These are phyloP conservation scores for Apogon talboti DNA, from an alignment of 2,797 vertebrate species.

Conservation along the genomic window DNA sequence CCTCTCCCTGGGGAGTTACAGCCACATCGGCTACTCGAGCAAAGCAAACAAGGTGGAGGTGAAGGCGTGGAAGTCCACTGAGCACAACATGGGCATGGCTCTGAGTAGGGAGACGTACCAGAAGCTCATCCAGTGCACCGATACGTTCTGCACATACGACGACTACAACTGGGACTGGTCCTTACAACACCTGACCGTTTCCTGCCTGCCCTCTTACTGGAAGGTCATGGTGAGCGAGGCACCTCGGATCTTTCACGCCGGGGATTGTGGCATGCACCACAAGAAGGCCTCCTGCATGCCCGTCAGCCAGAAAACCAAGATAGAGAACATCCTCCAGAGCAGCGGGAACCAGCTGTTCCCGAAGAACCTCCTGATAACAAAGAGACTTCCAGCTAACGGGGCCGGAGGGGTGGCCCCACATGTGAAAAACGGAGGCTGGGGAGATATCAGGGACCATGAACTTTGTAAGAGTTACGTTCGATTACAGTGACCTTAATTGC, in stretches of 20 bases:
- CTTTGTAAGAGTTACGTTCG: slow-evolving; percentile 97
- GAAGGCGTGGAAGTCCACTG: slow-evolving; percentile 97
- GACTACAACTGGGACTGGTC: slow-evolving; percentile 99
- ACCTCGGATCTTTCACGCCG: slow-evolving; percentile 94
- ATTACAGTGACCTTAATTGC: slow-evolving; percentile 91
- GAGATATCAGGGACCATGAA: slow-evolving; percentile 98
- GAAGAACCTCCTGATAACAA: slow-evolving; percentile 88
- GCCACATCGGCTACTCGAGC: slow-evolving; percentile 85
- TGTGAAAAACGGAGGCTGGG: slow-evolving; percentile 98
- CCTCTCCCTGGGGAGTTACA: slow-evolving; percentile 91
- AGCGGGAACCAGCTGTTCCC: slow-evolving; percentile 93
- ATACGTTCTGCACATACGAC: slow-evolving; percentile 96
- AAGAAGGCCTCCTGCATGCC: slow-evolving; percentile 93
- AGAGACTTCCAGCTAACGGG: slow-evolving; percentile 88
- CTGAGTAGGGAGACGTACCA: slow-evolving; percentile 90
- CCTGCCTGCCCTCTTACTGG: slow-evolving; percentile 95
- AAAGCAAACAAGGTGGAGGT: slow-evolving; percentile 93
- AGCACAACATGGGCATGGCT: slow-evolving; percentile 99
- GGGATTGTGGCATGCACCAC: slow-evolving; percentile 99
- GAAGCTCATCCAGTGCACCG: slow-evolving; percentile 91
- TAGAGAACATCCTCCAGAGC: slow-evolving; percentile 91
- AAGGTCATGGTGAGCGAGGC: slow-evolving; percentile 96
- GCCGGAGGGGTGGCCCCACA: slow-evolving; percentile 89
- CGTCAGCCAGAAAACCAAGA: slow-evolving; percentile 90
- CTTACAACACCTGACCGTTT: slow-evolving; percentile 92